Percentiles rank a stretch among this genome's conserved stretches.
phyloP scores from a whole-genome alignment of 2,113 vertebrate species.

The Phalacrocorax pelagicus region DNA sequence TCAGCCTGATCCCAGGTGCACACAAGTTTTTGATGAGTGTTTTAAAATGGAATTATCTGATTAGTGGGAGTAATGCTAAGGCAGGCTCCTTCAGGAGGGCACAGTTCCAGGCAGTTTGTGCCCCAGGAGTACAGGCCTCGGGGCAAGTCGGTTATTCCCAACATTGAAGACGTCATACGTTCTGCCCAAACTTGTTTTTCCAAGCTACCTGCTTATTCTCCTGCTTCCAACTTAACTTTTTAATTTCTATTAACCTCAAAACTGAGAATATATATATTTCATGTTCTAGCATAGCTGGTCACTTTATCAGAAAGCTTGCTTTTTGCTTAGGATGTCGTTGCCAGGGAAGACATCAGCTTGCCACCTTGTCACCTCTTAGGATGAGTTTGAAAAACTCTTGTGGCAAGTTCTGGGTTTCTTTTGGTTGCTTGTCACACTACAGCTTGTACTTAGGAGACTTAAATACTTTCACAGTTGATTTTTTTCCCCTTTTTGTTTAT shows the following conservation, averaged over 20 bases:
- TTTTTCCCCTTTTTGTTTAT: background rate
- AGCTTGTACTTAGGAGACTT: background rate
- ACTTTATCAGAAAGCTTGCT: background rate
- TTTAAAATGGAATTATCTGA: background rate
- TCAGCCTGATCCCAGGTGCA: background rate
- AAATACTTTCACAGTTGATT: background rate
- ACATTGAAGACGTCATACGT: accelerated
- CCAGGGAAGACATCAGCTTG: background rate
- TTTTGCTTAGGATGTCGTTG: background rate
- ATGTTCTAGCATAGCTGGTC: background rate
- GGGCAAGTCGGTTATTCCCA: background rate
- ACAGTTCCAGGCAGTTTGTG: background rate
- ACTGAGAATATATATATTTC: background rate
- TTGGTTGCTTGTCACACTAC: background rate
- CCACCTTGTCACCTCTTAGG: background rate
- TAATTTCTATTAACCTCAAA: background rate
- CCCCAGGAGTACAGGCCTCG: background rate
- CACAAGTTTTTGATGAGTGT: background rate
- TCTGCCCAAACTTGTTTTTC: background rate
- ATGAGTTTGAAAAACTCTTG: background rate
- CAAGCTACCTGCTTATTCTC: background rate
- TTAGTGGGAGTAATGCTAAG: background rate
- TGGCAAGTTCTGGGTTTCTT: background rate
- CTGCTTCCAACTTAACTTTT: background rate
- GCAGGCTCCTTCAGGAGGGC: background rate